A percentile compares a stretch with the other conserved stretches of the same genome.
Evolutionary conservation across 2,797 vertebrate species (phyloP).

Genomic region (Xyrichtys novacula): DNA sequence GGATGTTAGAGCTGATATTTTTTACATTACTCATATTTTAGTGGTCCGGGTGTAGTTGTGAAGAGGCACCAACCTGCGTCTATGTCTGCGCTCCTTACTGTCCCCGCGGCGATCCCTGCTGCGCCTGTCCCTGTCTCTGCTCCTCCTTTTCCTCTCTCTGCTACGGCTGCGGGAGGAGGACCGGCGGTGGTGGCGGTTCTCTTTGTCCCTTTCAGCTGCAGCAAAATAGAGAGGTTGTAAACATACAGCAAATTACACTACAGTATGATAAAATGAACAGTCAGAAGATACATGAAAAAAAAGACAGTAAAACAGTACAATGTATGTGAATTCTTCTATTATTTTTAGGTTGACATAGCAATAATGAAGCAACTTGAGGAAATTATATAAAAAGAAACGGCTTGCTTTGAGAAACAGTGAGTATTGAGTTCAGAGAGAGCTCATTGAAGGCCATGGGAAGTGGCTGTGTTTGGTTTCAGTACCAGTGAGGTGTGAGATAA

Average conservation of each 20-base stretch:
- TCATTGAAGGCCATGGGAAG: not conserved
- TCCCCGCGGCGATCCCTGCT: conserved; percentile 91
- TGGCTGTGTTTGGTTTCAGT: not conserved
- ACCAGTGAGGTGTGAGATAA: too few species aligned
- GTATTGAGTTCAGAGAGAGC: not conserved
- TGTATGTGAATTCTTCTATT: too few species aligned
- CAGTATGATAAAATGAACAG: too few species aligned
- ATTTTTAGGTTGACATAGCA: not conserved
- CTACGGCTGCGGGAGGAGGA: conserved; percentile 91
- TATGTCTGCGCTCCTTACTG: conserved; percentile 90
- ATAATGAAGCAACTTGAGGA: too few species aligned
- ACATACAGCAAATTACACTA: too few species aligned
- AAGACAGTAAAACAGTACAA: too few species aligned
- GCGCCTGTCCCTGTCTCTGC: conserved; percentile 90
- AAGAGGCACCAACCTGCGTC: conserved; percentile 80
- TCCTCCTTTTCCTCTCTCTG: conserved; percentile 91
- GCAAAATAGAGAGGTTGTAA: conserved; percentile 4
- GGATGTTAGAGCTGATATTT: not conserved
- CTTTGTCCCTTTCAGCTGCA: conserved; percentile 91
- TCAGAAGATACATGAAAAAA: too few species aligned
- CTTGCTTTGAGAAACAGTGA: not conserved
- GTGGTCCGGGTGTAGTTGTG: not conserved
- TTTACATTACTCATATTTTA: too few species aligned
- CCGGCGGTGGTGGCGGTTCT: conserved; percentile 92
- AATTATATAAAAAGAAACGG: too few species aligned